These are phyloP conservation scores for Nannospalax galili DNA, from an alignment of 2,113 vertebrate genomes.

Conservation along the genomic window DNA sequence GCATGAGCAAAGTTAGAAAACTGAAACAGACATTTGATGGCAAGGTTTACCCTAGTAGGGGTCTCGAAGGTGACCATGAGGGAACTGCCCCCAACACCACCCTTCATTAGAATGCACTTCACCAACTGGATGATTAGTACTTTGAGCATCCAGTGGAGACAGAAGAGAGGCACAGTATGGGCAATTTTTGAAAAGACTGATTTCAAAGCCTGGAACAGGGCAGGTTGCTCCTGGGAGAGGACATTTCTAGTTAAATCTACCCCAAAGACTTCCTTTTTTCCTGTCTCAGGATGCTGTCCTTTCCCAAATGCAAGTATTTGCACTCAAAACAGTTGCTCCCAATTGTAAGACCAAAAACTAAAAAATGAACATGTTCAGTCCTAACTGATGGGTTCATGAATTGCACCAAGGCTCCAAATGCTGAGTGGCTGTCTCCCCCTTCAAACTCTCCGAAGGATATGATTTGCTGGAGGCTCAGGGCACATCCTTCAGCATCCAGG, in stretches of 20 bases:
- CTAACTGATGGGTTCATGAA: neutral
- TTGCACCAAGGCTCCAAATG: neutral
- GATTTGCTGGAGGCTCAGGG: neutral
- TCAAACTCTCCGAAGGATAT: neutral
- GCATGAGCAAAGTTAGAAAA: neutral
- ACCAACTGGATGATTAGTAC: neutral
- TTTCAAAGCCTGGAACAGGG: constrained; percentile 10
- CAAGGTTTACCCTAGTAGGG: neutral
- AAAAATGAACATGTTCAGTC: neutral
- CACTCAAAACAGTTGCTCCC: neutral
- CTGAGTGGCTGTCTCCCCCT: neutral
- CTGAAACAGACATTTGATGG: neutral
- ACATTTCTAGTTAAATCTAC: neutral
- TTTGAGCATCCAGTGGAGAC: neutral
- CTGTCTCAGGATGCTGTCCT: neutral
- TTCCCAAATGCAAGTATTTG: neutral
- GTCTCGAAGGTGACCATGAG: neutral
- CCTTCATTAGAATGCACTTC: neutral
- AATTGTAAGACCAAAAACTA: neutral
- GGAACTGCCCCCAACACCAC: too few species aligned
- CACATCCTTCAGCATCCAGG: too few species aligned
- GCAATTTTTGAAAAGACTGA: neutral
- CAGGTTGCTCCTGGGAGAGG: neutral
- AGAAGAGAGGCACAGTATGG: neutral
- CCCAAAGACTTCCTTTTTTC: constrained; percentile 1